Base-by-base conservation (phyloP, 2,888 invertebrate genomes). In the Sphaerophoria taeniata region DNA sequence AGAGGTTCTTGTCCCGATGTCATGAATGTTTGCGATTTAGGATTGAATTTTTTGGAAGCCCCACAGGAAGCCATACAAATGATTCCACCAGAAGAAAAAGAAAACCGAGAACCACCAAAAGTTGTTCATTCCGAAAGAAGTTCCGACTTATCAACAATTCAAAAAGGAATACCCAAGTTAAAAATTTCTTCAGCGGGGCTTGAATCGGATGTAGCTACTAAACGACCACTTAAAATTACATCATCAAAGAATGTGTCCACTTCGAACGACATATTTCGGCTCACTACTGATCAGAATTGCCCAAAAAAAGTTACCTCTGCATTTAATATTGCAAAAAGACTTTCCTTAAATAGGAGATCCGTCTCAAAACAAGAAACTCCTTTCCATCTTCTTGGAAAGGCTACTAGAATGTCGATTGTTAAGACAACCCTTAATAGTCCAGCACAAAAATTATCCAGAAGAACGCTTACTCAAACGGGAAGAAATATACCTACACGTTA, bases 381-480 rank as follows among this genome's bases (percentile, higher is more conserved):
- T 81, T 82, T 90, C 84, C 1, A 79, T 45, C 72, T 83, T 31
- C n/a, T 83, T 14, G 71, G 58, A 3, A 84, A 76, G 16, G 87
- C 80, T 1, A 88, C 89, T 11, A 88, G 91, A n/a, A 91, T 91
- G 91, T 91, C 91, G 0, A 89, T 91, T 3, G 88, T 91, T 3
- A 91, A 90, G 58, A 91, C 91, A 24, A 91, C 91, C 0, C 76
- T 91, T 0, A 91, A 91, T 65, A 91, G 91, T 49, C 91, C 91
- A 56, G 91, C 91, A 0, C 89, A 91, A 4, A 91, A 89, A 84
- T 75, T 87, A n/a, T 87, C 88, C 11, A 82, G 88, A 0, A 88
- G 83, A 58, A 75, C 75, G 0, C 12, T 80, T 3, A 39, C 49
- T 2, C 80, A 63, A 43, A 2, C 36, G 0, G 67, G 24, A 60